Evolutionary conservation across 1,140 invertebrate genomes (phyloP).

Genomic region (Ceratina japonica): DNA sequence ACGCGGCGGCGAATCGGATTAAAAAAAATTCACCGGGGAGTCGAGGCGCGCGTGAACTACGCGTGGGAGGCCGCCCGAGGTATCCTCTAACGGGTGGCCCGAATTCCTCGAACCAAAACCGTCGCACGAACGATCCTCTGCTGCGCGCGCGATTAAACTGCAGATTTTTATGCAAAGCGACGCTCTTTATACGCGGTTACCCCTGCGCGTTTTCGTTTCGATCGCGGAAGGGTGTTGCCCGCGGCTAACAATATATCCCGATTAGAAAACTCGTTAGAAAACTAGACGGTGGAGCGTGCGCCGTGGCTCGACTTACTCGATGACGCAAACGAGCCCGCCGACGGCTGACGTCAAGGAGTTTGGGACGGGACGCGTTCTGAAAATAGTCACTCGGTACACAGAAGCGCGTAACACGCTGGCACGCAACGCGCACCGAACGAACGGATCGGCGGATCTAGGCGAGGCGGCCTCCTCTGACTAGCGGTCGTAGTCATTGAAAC

Average conservation of each 20-base stretch:
- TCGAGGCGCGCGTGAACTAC: conserved; percentile 42
- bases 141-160: too few species aligned
- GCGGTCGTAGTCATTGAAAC: conserved; percentile 53
- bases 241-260: too few species aligned
- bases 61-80: conserved; percentile 41
- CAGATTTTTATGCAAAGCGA: too few species aligned
- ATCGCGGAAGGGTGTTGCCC: too few species aligned
- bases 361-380: conserved; percentile 26
- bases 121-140: not conserved
- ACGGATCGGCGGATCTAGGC: conserved; percentile 2
- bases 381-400: conserved; percentile 28
- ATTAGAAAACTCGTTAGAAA: too few species aligned
- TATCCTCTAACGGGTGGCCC: conserved; percentile 56
- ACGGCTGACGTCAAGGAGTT: conserved; percentile 37
- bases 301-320: not conserved
- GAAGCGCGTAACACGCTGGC: conserved; percentile 15
- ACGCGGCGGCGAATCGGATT: conserved; percentile 64
- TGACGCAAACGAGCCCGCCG: conserved; percentile 30
- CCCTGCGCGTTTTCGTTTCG: too few species aligned
- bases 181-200: too few species aligned
- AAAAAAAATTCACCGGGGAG: conserved; percentile 67
- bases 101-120: not conserved
- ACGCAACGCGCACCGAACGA: not conserved
- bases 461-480: conserved; percentile 23
- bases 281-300: too few species aligned